A percentile compares a stretch with the other conserved stretches of the same genome.
Conservation (phyloP, 2,113 vertebrate species). For the Ageneiosus marmoratus region DNA sequence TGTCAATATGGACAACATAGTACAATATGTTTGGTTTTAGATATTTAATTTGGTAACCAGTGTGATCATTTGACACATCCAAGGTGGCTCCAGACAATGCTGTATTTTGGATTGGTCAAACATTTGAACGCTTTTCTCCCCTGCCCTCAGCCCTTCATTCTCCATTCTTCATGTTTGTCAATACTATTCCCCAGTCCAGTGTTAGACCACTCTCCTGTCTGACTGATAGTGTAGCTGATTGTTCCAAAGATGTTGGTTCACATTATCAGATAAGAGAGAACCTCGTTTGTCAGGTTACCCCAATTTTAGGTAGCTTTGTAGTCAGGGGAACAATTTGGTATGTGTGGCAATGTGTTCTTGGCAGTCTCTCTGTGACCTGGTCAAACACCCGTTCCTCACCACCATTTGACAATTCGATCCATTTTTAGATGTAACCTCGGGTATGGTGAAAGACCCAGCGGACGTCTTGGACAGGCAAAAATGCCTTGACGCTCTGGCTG, state of each 20-base stretch:
- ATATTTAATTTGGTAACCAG: neutral
- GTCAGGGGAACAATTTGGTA: conserved; percentile 74
- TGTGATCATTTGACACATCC: neutral
- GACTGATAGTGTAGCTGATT: neutral
- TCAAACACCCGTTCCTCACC: conserved; percentile 99
- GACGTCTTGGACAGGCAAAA: conserved; percentile 99
- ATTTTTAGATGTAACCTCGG: conserved; percentile 99
- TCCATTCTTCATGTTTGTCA: conserved; percentile 10
- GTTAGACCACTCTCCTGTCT: neutral
- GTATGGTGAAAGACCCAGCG: conserved; percentile 99
- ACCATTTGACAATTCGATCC: conserved; percentile 99
- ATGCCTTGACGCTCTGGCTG: conserved; percentile 99
- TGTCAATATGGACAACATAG: neutral
- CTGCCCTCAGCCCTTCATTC: neutral
- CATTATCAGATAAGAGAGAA: neutral
- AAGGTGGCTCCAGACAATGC: neutral
- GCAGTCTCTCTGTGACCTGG: conserved; percentile 93
- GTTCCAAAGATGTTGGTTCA: neutral
- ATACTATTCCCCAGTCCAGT: neutral
- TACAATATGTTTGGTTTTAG: neutral
- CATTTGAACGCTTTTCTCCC: conserved; percentile 5
- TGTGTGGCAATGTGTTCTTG: conserved; percentile 93
- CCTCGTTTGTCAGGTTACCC: neutral
- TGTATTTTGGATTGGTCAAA: neutral
- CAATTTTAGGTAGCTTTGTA: neutral